Base-by-base conservation (phyloP, 2,888 invertebrate genomes). In the Steinernema hermaphroditum region DNA sequence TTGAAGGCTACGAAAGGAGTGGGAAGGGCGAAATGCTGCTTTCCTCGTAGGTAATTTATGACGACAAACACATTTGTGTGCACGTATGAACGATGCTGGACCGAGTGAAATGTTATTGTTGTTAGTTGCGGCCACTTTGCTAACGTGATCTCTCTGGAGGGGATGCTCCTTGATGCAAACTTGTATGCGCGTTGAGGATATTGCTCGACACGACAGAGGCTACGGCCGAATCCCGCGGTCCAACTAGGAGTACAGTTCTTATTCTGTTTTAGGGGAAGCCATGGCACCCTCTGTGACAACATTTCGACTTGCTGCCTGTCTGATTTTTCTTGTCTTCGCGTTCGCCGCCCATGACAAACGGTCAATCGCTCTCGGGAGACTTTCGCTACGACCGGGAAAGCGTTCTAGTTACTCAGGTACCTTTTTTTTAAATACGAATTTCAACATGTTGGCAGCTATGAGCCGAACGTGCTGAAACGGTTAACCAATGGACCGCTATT, bases 11-110 rank as follows among this genome's bases (percentile, higher is more conserved):
- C 16, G 22, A 46, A 46, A 19, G 46, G 46, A 19, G 22, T 16
- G 22, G 22, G 46, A 19, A 46, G 46, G 46, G n/a, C 22, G 46
- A 16, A 19, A 16, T 46, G 46, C 46, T 12, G 16, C 29, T 62
- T 62, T 62, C 16, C 62, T 62, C 62, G 27, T 62, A 62, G 62
- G 62, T 62, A 62, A 62, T 62, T 62, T 62, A 62, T 62, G 32
- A 29, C 62, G 29, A 34, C 62, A 62, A 34, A 62, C 29, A 50
- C 24, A 22, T 19, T 24, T 6, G 24, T 50, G 50, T 50, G 50
- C 22, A 22, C 22, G 9, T 19, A 19, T 19, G 50, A 22, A 22
- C 12, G 50, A n/a, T 50, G 50, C 22, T 50, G 50, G 50, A 50
- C n/a, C 22, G 22, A 22, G 50, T 12, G 22, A 16, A 62, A 29